A percentile compares a stretch with the other conserved stretches of the same genome.
Evolutionary conservation across 2,797 vertebrate genomes (phyloP).

Genomic region (Lerista edwardsae): DNA sequence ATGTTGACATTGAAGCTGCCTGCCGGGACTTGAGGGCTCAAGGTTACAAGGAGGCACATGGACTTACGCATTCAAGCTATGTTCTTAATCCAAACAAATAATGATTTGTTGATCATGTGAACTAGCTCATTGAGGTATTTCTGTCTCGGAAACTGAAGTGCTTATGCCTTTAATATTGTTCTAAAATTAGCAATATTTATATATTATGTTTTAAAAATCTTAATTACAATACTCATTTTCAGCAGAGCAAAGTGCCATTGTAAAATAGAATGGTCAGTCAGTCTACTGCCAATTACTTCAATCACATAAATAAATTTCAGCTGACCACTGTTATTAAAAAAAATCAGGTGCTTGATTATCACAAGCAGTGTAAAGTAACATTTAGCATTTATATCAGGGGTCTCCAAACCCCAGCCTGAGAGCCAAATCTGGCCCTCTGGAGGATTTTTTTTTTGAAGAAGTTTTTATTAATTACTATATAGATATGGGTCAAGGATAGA

Average conservation of each 20-base stretch:
- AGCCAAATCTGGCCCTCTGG: too few species aligned
- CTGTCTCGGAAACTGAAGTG: not conserved
- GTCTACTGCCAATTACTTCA: not conserved
- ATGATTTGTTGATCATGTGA: not conserved
- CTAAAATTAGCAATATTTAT: not conserved
- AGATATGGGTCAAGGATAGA: too few species aligned
- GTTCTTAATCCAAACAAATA: too few species aligned
- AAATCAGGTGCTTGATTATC: not conserved
- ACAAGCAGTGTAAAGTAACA: not conserved
- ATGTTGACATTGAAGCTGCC: too few species aligned
- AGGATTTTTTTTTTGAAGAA: too few species aligned
- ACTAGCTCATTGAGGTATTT: not conserved
- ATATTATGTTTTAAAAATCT: not conserved
- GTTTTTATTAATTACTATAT: too few species aligned
- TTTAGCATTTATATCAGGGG: too few species aligned
- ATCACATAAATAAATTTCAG: not conserved
- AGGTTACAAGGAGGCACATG: too few species aligned
- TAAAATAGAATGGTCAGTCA: not conserved
- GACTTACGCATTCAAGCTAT: too few species aligned
- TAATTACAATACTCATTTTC: not conserved
- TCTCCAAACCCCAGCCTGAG: too few species aligned
- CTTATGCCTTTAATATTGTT: not conserved
- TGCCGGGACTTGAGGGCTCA: too few species aligned
- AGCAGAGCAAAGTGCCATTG: not conserved
- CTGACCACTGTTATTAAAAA: not conserved